phyloP scores from a whole-genome alignment of 2,888 invertebrate species.

The Orchestes rusci region DNA sequence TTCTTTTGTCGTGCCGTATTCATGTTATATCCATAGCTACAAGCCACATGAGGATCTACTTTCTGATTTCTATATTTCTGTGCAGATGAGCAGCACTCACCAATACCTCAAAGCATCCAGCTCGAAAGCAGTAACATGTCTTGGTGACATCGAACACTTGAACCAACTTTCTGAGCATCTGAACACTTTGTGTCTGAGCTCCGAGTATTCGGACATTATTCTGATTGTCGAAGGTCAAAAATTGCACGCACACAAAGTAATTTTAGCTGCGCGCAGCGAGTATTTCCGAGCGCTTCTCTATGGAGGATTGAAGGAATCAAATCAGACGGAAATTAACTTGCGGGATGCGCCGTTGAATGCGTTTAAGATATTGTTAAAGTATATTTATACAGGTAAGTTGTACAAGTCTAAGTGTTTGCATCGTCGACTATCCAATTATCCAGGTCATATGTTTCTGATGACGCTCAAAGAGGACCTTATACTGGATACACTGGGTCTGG shows the following conservation, averaged over 20 bases:
- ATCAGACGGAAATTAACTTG: constrained; percentile 73
- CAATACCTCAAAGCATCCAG: constrained; percentile 38
- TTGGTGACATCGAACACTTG: constrained; percentile 61
- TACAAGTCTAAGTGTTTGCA: background rate
- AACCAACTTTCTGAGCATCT: constrained; percentile 77
- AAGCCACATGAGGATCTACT: too few relatives aligned
- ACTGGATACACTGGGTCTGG: constrained; percentile 71
- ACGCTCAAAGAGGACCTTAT: constrained; percentile 62
- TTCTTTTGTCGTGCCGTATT: too few relatives aligned
- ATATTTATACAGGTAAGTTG: constrained; percentile 82
- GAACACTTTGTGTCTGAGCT: constrained; percentile 74
- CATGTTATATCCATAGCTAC: too few relatives aligned
- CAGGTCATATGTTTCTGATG: constrained; percentile 61
- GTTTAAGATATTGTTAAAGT: constrained; percentile 84
- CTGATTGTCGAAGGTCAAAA: constrained; percentile 73
- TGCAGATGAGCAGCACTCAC: constrained; percentile 42
- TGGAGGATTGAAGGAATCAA: constrained; percentile 71
- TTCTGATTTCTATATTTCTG: too few relatives aligned
- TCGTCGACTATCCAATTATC: constrained; percentile 4
- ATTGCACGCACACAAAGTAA: constrained; percentile 65
- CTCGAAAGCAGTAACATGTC: constrained; percentile 34
- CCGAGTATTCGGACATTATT: constrained; percentile 86
- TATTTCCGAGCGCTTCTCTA: constrained; percentile 85
- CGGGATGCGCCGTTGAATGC: constrained; percentile 76
- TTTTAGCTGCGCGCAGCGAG: constrained; percentile 91